phyloP scores from a whole-genome alignment of 1,140 invertebrate species.

The Drosophila funebris region DNA sequence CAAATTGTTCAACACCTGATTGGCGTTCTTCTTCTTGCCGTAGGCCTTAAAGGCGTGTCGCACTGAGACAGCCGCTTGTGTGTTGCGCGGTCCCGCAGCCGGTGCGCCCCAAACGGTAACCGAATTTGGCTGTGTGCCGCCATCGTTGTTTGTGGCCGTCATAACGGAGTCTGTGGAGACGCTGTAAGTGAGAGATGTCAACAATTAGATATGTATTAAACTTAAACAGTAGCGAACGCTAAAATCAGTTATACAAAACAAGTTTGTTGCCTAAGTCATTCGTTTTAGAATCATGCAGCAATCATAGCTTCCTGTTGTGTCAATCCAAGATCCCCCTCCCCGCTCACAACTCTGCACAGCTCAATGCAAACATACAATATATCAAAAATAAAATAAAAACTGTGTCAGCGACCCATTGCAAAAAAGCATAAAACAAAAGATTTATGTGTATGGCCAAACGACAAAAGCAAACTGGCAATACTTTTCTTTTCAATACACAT shows the following conservation, averaged over 20 bases:
- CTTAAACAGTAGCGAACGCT: background rate
- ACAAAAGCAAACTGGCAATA: conserved; percentile 51
- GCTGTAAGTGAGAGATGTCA: conserved; percentile 43
- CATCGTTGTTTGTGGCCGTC: conserved; percentile 81
- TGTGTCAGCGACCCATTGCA: conserved; percentile 71
- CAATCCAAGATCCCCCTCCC: background rate
- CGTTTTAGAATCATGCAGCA: conserved; percentile 42
- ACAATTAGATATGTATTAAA: background rate
- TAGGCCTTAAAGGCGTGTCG: conserved; percentile 94
- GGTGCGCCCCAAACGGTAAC: conserved; percentile 64
- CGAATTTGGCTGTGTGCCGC: conserved; percentile 68
- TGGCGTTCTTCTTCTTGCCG: conserved; percentile 92
- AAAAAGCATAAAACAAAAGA: conserved; percentile 42
- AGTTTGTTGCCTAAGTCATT: conserved; percentile 52
- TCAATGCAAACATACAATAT: conserved; percentile 17
- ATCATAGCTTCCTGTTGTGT: conserved; percentile 22
- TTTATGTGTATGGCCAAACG: conserved; percentile 13
- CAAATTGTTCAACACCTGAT: conserved; percentile 92
- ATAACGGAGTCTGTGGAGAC: conserved; percentile 70
- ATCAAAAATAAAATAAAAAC: conserved; percentile 37
- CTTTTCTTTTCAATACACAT: conserved; percentile 65
- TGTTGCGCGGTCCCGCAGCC: conserved; percentile 76
- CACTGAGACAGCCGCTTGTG: conserved; percentile 92
- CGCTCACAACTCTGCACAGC: conserved; percentile 32
- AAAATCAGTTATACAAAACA: background rate